Conservation (phyloP, 2,113 vertebrate genomes). For the Dinomys branickii region DNA sequence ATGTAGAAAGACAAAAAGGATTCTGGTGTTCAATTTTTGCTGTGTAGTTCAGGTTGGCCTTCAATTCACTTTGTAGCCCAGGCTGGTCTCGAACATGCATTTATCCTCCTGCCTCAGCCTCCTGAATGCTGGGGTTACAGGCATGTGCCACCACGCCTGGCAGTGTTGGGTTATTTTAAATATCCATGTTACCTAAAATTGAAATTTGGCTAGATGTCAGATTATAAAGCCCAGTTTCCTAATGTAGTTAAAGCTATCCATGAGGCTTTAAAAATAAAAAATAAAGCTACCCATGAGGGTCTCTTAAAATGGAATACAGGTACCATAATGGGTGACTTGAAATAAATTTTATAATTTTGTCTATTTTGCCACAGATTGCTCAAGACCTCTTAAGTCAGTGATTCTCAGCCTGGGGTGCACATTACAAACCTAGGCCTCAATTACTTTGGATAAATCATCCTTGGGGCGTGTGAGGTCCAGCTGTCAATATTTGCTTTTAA, state of each 20-base stretch:
- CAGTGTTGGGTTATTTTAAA: neutral
- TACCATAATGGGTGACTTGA: neutral
- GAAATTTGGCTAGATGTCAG: slow-evolving; percentile 13
- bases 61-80: too few species aligned
- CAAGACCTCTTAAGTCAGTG: neutral
- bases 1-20: neutral
- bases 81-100: too few species aligned
- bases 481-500: neutral
- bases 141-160: neutral
- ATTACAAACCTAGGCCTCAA: neutral
- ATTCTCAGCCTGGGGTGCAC: neutral
- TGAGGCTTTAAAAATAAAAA: neutral
- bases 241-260: neutral
- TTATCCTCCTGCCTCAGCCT: too few species aligned
- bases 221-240: slow-evolving; percentile 8
- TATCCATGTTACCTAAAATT: neutral
- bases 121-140: too few species aligned
- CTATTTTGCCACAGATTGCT: neutral
- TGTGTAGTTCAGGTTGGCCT: neutral
- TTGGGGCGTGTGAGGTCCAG: neutral
- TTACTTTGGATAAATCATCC: neutral
- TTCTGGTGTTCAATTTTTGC: neutral
- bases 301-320: neutral
- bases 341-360: neutral
- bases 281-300: neutral